A percentile compares a stretch with the other conserved stretches of the same genome.
These are phyloP conservation scores for Campoletis raptor DNA, from an alignment of 2,888 invertebrate species.

Conservation along the genomic window DNA sequence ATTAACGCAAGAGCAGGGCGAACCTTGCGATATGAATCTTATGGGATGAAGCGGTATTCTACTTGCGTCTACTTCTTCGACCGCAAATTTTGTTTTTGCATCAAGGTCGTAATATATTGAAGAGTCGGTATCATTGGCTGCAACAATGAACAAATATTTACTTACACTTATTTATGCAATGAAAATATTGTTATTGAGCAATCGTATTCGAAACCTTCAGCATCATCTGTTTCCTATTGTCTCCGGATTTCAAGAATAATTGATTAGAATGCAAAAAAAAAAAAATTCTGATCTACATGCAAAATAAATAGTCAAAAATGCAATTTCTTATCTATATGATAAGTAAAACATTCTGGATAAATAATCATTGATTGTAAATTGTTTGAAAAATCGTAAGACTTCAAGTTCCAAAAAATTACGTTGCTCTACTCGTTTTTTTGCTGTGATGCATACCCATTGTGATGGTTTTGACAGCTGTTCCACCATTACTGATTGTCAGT, in stretches of 20 bases:
- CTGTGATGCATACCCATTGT: slow-evolving; percentile 19
- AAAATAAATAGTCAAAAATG: too few species aligned
- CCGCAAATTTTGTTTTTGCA: slow-evolving; percentile 80
- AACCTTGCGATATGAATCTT: slow-evolving; percentile 76
- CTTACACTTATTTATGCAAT: not conserved
- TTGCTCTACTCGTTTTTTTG: not conserved
- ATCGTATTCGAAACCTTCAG: not conserved
- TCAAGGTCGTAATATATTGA: slow-evolving; percentile 78
- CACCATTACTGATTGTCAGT: slow-evolving; percentile 11
- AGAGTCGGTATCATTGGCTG: slow-evolving; percentile 48
- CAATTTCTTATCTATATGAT: too few species aligned
- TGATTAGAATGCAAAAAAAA: too few species aligned
- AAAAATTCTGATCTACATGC: too few species aligned
- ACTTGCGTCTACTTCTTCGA: slow-evolving; percentile 69
- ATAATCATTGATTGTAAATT: too few species aligned
- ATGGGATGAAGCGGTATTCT: slow-evolving; percentile 64
- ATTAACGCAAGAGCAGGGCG: slow-evolving; percentile 87
- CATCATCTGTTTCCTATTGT: too few species aligned
- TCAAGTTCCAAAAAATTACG: too few species aligned
- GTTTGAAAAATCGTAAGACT: too few species aligned
- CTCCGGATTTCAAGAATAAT: too few species aligned
- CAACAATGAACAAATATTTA: not conserved
- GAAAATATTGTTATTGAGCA: not conserved
- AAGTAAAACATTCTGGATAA: too few species aligned
- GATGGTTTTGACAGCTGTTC: not conserved